Base-by-base conservation (phyloP, 1,140 invertebrate species). In the Atta cephalotes region DNA sequence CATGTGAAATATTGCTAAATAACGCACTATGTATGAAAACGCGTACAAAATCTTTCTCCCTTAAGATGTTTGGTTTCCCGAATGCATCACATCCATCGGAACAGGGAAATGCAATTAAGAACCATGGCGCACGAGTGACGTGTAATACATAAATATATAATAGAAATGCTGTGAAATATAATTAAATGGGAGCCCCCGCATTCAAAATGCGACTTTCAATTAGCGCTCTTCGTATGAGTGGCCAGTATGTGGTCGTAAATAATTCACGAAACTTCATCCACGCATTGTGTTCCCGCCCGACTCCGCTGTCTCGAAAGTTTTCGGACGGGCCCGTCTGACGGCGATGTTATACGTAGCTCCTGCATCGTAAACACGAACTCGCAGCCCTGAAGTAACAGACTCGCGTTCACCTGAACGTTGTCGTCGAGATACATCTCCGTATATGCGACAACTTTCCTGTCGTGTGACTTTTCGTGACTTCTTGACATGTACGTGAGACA, bases 261-360 rank as follows among this genome's bases (percentile, higher is more conserved):
- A 87, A 86, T 90, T 88, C 80, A 63, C 62, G 68, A 84, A 91
- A 88, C 70, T 91, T 90, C 21, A 56, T 31, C 79, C 62, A 56
- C 60, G 65, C 66, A 14, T 21, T 21, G 35, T 72, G 53, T 70
- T n/a, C 21, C 72, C 79, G 21, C 45, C 58, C 62, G 45, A 53
- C 80, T 84, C 25, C 74, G 53, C 77, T 62, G 89, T 89, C 89
- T 89, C 84, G 87, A 90, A 91, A 91, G 65, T 91, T 91, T 86
- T 39, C 65, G 80, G 78, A 71, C 74, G 31, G 77, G 31, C 81
- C 78, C 39, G 84, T 77, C 85, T 85, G 90, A 85, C 86, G 79
- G 58, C 79, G 16, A 79, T 86, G 84, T 87, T 88, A 60, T 78
- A 63, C 65, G 87, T 53, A 76, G 87, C 39, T 76, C 68, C 74